These are phyloP conservation scores for Anoplolepis gracilipes DNA, from an alignment of 1,140 invertebrate species.

Conservation along the genomic window DNA sequence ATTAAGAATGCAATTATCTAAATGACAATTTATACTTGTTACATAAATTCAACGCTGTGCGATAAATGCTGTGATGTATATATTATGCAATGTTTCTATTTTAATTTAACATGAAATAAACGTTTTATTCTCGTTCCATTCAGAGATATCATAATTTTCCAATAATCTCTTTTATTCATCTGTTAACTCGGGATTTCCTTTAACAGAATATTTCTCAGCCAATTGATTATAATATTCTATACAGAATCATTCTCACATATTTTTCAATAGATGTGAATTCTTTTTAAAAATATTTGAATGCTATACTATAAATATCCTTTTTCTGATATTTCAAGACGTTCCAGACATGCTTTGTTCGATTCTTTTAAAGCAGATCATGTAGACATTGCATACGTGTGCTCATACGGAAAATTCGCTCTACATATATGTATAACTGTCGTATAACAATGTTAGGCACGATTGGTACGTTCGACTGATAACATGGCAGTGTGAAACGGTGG, in stretches of 20 bases:
- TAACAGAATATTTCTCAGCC: not conserved
- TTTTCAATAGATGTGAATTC: not conserved
- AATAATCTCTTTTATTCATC: not conserved
- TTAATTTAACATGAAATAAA: not conserved
- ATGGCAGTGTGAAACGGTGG: constrained; percentile 29
- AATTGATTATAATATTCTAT: not conserved
- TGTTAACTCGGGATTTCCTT: not conserved
- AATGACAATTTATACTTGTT: not conserved
- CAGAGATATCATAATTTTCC: constrained; percentile 7
- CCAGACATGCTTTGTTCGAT: not conserved
- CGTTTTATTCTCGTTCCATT: not conserved
- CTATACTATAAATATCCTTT: not conserved
- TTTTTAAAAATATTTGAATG: not conserved
- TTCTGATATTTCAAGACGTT: not conserved
- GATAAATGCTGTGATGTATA: not conserved
- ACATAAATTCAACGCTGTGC: not conserved
- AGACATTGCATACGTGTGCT: not conserved
- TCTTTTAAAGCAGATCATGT: not conserved
- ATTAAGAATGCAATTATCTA: constrained; percentile 1
- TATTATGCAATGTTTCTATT: not conserved
- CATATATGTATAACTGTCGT: not conserved
- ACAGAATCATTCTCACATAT: not conserved
- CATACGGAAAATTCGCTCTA: constrained; percentile 21
- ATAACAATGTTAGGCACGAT: constrained; percentile 42
- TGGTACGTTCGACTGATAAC: constrained; percentile 48